Conservation (phyloP, 2,797 vertebrate species). For the Poliocrania exsul region DNA sequence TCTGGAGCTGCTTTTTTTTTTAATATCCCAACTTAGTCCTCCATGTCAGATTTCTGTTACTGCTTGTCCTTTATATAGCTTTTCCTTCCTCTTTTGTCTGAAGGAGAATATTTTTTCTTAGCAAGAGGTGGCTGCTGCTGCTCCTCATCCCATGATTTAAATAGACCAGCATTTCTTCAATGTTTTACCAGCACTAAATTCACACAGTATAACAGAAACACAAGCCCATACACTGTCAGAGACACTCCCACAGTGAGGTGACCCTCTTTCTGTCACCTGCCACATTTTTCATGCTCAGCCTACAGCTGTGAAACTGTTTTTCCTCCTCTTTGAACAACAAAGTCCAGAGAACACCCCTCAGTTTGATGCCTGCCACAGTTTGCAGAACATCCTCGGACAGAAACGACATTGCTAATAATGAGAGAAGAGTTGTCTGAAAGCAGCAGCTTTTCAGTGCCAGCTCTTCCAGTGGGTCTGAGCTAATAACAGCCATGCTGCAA, state of each 20-base stretch:
- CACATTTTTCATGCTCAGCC: constrained; percentile 30
- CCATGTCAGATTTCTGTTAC: not conserved
- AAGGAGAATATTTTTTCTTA: not conserved
- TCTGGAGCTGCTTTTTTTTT: not conserved
- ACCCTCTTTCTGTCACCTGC: constrained; percentile 52
- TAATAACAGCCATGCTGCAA: not conserved
- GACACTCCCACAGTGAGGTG: not conserved
- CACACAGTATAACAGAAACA: constrained; percentile 17
- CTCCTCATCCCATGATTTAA: constrained; percentile 25
- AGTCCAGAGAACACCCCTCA: not conserved
- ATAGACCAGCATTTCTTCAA: not conserved
- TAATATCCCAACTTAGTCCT: not conserved
- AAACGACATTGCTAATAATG: not conserved
- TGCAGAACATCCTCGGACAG: constrained; percentile 30
- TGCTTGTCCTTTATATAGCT: not conserved
- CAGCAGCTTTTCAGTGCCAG: constrained; percentile 31
- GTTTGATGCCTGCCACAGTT: constrained; percentile 38
- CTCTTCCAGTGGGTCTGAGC: not conserved
- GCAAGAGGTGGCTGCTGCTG: not conserved
- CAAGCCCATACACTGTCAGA: not conserved
- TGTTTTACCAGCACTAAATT: constrained; percentile 13
- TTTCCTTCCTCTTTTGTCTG: not conserved
- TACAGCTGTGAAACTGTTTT: constrained; percentile 50
- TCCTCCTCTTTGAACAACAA: not conserved
- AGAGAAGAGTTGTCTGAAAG: not conserved